Base-by-base conservation (phyloP, 2,888 invertebrate genomes). In the Folsomia candida region DNA sequence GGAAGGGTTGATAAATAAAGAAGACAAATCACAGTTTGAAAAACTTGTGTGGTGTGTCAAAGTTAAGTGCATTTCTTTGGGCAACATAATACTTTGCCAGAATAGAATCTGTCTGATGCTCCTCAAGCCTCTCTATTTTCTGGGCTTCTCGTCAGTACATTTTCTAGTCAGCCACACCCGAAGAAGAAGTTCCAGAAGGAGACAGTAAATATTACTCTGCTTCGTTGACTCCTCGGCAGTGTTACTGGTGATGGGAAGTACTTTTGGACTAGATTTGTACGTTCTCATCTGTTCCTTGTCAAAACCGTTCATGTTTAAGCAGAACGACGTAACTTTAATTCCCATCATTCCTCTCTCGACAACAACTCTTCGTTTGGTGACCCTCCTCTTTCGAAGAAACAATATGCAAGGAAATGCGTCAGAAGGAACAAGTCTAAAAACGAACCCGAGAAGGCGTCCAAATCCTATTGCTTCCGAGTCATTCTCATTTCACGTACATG, bases 281-380 rank as follows among this genome's bases (percentile, higher is more conserved):
- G 37, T 37, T 37, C 54, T 54, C 54, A 54, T 54, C 54, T 54
- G 54, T 20, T 54, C 54, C 54, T 6, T 54, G 54, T 54, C 54
- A 54, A 54, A 54, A 54, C 4, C 54, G 18, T 37, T 37, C 4
- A 37, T 37, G 37, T 37, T 37, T 37, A 37, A 37, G 37, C 4
- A 37, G 6, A 37, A 37, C 37, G 37, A 37, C 14, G n/a, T n/a
- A n/a, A n/a, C n/a, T n/a, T n/a, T n/a, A n/a, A n/a, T n/a, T n/a
- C n/a, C n/a, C n/a, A n/a, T n/a, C n/a, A n/a, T n/a, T n/a, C n/a
- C n/a, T n/a, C n/a, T n/a, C n/a, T n/a, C n/a, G n/a, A n/a, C n/a
- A n/a, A n/a, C n/a, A n/a, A n/a, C n/a, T n/a, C n/a, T n/a, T n/a
- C n/a, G n/a, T n/a, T n/a, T n/a, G n/a, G n/a, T n/a, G n/a, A n/a